Evolutionary conservation across 2,113 vertebrate genomes (phyloP).

Genomic region (Cyphomyrus discorhynchus): DNA sequence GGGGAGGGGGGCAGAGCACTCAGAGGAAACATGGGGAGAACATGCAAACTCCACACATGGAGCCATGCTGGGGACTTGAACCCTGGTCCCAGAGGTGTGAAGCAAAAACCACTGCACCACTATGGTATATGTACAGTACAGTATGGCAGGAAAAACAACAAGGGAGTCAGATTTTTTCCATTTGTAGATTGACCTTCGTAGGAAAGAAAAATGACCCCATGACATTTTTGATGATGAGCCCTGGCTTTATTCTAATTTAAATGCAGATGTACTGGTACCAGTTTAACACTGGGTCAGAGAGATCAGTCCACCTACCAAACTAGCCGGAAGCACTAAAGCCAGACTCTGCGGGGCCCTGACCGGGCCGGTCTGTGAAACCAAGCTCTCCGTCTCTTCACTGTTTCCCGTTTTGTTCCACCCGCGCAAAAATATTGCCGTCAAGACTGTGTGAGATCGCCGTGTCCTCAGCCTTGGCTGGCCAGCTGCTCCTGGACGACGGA

Average conservation of each 20-base stretch:
- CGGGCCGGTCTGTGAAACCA: not conserved
- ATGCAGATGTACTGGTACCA: not conserved
- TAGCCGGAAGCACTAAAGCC: not conserved
- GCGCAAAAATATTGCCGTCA: not conserved
- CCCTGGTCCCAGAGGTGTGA: not conserved
- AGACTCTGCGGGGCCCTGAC: not conserved
- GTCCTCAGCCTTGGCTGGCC: not conserved
- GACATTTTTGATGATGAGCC: not conserved
- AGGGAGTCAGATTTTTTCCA: not conserved
- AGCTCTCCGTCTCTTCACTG: not conserved
- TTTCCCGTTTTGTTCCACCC: not conserved
- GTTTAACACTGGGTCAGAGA: not conserved
- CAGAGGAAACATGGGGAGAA: not conserved
- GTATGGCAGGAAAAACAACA: not conserved
- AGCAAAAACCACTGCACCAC: not conserved
- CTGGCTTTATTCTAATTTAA: not conserved
- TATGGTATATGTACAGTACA: not conserved
- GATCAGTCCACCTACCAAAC: not conserved
- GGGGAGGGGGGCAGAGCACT: not conserved
- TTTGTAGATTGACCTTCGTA: not conserved
- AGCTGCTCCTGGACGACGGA: not conserved
- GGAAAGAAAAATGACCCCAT: not conserved
- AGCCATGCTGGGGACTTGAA: not conserved
- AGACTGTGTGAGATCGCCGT: not conserved
- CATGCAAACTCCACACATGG: not conserved